Conservation (phyloP, 2,888 invertebrate species). For the Phoronis australis region DNA sequence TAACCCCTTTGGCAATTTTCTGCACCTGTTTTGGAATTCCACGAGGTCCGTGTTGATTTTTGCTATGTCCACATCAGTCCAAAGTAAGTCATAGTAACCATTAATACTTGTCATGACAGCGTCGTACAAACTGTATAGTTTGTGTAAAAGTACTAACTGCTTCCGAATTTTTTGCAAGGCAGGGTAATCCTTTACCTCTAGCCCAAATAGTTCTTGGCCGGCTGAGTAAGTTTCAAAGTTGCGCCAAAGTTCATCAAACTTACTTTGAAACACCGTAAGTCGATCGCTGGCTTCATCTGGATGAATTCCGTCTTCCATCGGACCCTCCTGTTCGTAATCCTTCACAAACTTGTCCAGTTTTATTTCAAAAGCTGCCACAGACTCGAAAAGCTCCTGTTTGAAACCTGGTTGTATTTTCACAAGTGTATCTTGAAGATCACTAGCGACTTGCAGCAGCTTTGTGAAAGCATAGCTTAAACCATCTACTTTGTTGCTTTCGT, state of each 20-base stretch:
- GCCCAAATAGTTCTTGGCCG: slow-evolving; percentile 50
- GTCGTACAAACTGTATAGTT: slow-evolving; percentile 49
- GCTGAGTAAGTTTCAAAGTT: slow-evolving; percentile 45
- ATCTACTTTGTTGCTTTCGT: slow-evolving; percentile 75
- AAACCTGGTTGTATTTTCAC: slow-evolving; percentile 72
- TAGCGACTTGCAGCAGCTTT: slow-evolving; percentile 65
- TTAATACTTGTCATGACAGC: slow-evolving; percentile 45
- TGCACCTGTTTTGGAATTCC: slow-evolving; percentile 58
- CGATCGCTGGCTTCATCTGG: slow-evolving; percentile 50
- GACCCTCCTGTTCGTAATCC: slow-evolving; percentile 55
- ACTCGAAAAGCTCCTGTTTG: slow-evolving; percentile 64
- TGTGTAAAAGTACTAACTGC: slow-evolving; percentile 47
- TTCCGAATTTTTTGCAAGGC: slow-evolving; percentile 36
- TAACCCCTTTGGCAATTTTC: slow-evolving; percentile 76
- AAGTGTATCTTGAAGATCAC: slow-evolving; percentile 63
- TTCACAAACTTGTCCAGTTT: slow-evolving; percentile 65
- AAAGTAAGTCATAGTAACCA: slow-evolving; percentile 48
- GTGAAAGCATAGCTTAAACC: slow-evolving; percentile 72
- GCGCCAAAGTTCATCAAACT: slow-evolving; percentile 47
- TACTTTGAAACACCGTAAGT: slow-evolving; percentile 32
- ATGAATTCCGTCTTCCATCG: slow-evolving; percentile 46
- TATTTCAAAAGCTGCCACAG: slow-evolving; percentile 41
- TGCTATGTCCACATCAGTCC: slow-evolving; percentile 51
- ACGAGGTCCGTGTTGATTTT: slow-evolving; percentile 44
- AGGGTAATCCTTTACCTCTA: slow-evolving; percentile 45